Percentiles rank a stretch among this genome's conserved stretches.
These are phyloP conservation scores for Drosophila flavopinicola DNA, from an alignment of 2,888 invertebrate genomes.

Conservation along the genomic window DNA sequence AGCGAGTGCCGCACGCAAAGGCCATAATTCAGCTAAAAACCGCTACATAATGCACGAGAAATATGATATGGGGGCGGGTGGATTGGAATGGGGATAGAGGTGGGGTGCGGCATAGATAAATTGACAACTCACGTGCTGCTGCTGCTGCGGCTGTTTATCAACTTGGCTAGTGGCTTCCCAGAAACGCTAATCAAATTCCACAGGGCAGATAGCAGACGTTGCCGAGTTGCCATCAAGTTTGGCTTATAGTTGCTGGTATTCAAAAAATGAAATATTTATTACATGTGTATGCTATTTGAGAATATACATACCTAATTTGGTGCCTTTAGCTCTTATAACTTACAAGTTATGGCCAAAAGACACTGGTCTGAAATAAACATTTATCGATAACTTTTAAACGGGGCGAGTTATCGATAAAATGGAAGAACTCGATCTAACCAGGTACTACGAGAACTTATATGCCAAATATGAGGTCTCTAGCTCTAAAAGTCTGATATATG, in stretches of 20 bases:
- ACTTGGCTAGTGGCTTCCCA: constrained; percentile 15
- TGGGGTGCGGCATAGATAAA: constrained; percentile 39
- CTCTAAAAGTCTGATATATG: too few species aligned
- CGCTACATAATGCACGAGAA: constrained; percentile 50
- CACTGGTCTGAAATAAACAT: too few species aligned
- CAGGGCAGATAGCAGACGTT: neutral
- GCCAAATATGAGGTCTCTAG: too few species aligned
- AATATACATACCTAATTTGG: too few species aligned
- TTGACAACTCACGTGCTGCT: constrained; percentile 62
- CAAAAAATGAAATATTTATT: too few species aligned
- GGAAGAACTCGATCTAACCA: too few species aligned
- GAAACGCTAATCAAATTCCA: neutral
- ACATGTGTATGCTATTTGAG: too few species aligned
- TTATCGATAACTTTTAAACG: too few species aligned
- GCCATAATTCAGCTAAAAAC: constrained; percentile 65
- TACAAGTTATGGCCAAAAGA: too few species aligned
- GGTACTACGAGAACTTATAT: too few species aligned
- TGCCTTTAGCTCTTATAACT: too few species aligned
- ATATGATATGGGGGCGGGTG: constrained; percentile 5
- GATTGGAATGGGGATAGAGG: neutral
- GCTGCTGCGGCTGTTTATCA: constrained; percentile 36
- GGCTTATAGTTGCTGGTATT: constrained; percentile 7
- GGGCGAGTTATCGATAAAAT: too few species aligned
- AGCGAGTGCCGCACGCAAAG: constrained; percentile 54
- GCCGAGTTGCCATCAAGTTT: neutral